Conservation (phyloP, 2,888 invertebrate species). For the Cynaeus angustus region DNA sequence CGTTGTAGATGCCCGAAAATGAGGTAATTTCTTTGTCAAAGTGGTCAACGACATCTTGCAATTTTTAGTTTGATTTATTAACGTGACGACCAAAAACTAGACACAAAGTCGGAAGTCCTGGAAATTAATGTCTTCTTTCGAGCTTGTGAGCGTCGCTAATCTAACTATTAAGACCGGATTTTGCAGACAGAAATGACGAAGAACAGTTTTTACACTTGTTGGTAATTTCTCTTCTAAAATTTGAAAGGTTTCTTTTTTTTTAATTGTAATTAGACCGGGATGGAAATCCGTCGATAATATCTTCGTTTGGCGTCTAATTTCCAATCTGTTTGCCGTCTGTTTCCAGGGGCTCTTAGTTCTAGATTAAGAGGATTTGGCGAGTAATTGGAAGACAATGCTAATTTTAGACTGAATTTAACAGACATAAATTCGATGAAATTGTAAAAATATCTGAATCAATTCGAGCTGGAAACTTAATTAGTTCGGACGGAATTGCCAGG, state of each 20-base stretch:
- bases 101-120: slow-evolving; percentile 1
- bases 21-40: too few species aligned
- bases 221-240: background rate
- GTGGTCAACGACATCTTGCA: too few species aligned
- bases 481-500: too few species aligned
- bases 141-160: slow-evolving; percentile 8
- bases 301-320: slow-evolving; percentile 1
- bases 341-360: background rate
- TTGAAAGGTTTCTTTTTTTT: too few species aligned
- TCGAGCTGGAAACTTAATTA: too few species aligned
- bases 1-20: slow-evolving; percentile 1
- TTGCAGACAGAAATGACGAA: background rate
- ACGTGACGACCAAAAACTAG: background rate
- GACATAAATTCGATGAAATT: too few species aligned
- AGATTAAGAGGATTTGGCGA: background rate
- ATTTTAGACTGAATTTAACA: background rate
- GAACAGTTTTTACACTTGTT: slow-evolving; percentile 6
- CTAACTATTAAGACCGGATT: slow-evolving; percentile 22
- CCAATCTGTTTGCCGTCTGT: background rate
- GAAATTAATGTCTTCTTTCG: slow-evolving; percentile 13
- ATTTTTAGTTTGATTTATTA: background rate
- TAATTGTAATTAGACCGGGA: background rate
- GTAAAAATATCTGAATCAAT: too few species aligned
- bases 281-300: slow-evolving; percentile 3
- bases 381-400: slow-evolving; percentile 8